A percentile compares a stretch with the other conserved stretches of the same genome.
Conservation (phyloP, 53 echinoderm and acorn worm species). For the Actinopyga echinites region DNA sequence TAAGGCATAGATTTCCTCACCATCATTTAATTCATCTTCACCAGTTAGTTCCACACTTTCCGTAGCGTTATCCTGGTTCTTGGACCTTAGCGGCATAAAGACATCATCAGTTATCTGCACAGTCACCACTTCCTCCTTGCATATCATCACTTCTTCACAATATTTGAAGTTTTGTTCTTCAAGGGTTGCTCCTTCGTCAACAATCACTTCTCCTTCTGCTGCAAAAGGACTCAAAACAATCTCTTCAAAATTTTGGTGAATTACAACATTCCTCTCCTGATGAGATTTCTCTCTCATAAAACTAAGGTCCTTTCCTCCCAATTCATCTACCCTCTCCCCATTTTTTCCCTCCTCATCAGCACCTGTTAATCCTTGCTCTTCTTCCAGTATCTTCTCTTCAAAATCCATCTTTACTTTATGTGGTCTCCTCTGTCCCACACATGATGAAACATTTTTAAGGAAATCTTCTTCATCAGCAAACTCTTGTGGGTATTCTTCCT, state of each 20-base stretch:
- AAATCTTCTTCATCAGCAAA: background rate
- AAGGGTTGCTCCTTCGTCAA: background rate
- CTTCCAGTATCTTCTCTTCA: background rate
- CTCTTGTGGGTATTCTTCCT: slow-evolving; percentile 35
- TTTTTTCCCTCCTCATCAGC: background rate
- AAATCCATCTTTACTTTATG: background rate
- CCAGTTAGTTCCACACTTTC: background rate
- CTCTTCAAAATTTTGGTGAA: background rate
- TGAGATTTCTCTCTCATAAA: background rate
- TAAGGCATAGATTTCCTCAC: background rate
- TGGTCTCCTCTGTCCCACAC: background rate
- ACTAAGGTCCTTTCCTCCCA: background rate
- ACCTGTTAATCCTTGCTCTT: background rate
- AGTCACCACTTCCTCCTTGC: background rate
- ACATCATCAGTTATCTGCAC: background rate
- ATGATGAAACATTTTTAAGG: background rate
- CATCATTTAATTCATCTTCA: slow-evolving; percentile 18
- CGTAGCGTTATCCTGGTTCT: too few relatives aligned
- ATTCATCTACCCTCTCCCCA: too few relatives aligned
- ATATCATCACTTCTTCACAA: slow-evolving; percentile 11
- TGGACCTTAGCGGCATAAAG: background rate
- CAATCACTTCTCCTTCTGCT: background rate
- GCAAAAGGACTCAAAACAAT: background rate
- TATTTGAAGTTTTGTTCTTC: background rate
- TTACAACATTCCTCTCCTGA: too few relatives aligned